phyloP scores from a whole-genome alignment of 1,140 invertebrate species.

The Alviniconcha marisindica region DNA sequence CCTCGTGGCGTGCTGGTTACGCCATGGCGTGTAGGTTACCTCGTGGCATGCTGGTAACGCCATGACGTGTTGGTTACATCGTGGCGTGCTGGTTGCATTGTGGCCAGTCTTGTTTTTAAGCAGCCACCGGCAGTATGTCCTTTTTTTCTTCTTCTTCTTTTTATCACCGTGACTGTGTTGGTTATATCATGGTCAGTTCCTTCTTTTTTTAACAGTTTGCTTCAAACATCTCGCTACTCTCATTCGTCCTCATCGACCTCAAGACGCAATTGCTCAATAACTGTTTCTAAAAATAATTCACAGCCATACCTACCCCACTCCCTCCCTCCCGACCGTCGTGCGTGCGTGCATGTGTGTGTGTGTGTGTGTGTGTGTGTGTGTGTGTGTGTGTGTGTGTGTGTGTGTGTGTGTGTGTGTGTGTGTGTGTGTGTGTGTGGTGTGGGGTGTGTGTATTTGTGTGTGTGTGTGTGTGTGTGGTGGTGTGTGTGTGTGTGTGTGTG shows the following conservation, averaged over 20 bases:
- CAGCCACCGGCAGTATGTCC: too few relatives aligned
- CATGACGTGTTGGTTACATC: too few relatives aligned
- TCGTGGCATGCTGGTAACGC: too few relatives aligned
- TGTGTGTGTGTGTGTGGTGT: neutral
- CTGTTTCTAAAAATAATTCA: neutral
- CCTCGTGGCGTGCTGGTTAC: too few relatives aligned
- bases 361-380: slow-evolving; percentile 20
- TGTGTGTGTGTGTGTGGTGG: neutral
- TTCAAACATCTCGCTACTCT: neutral
- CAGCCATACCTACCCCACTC: too few relatives aligned
- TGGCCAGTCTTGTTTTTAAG: too few relatives aligned
- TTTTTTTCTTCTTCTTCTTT: too few relatives aligned
- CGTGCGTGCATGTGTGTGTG: neutral
- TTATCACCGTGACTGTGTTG: too few relatives aligned
- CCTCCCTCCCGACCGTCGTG: neutral
- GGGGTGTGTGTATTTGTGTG: neutral
- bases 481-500: neutral
- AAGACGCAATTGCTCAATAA: neutral
- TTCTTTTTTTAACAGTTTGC: too few relatives aligned
- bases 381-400: slow-evolving; percentile 27
- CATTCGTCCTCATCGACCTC: neutral
- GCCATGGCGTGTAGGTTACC: too few relatives aligned
- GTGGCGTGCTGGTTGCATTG: too few relatives aligned
- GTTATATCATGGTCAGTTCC: too few relatives aligned
- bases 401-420: slow-evolving; percentile 23